Percentiles rank a stretch among this genome's conserved stretches.
These are phyloP conservation scores for Enhydra lutris DNA, from an alignment of 2,113 vertebrate species.

Conservation along the genomic window DNA sequence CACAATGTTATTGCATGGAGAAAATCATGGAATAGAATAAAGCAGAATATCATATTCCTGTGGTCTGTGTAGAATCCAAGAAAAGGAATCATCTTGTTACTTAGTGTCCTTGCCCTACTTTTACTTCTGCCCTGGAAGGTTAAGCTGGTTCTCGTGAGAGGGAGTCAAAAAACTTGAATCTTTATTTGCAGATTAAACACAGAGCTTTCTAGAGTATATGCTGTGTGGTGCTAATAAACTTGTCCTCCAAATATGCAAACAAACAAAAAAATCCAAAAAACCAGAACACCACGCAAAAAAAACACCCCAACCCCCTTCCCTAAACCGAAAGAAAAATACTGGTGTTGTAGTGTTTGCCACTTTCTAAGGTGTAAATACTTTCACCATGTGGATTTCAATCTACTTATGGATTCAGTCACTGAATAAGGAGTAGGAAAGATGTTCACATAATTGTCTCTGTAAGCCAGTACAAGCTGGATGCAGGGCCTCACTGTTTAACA, in stretches of 20 bases:
- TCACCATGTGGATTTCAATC: neutral
- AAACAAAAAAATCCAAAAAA: neutral
- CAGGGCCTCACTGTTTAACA: neutral
- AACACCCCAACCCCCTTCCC: accelerated
- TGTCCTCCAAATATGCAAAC: neutral
- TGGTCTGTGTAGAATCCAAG: neutral
- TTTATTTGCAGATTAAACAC: neutral
- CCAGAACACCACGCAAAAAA: neutral
- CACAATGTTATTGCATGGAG: neutral
- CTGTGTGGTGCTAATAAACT: neutral
- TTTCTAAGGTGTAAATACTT: neutral
- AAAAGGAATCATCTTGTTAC: neutral
- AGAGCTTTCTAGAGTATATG: neutral
- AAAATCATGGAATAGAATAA: neutral
- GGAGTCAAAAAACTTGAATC: neutral
- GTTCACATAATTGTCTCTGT: neutral
- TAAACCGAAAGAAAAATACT: neutral
- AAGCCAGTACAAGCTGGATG: neutral
- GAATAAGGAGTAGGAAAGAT: neutral
- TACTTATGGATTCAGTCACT: neutral
- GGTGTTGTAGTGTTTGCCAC: neutral
- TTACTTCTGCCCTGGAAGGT: neutral
- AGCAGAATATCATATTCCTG: neutral
- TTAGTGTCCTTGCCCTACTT: neutral
- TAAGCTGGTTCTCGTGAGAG: neutral